Conservation (phyloP, 35 echinoderm and acorn worm genomes). For the Diadema setosum region DNA sequence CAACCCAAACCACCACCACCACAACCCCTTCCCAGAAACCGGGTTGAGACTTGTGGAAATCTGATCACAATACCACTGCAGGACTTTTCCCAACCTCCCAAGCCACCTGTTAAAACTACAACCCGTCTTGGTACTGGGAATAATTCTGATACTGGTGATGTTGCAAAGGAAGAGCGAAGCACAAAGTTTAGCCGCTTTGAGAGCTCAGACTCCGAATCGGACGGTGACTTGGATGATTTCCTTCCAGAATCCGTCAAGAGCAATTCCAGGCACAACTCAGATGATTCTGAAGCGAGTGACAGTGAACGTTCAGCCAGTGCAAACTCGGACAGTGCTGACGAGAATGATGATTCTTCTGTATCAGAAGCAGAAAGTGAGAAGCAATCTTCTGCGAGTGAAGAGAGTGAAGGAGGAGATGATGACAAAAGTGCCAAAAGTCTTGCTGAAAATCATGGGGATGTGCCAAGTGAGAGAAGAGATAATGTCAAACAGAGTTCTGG, state of each 20-base stretch:
- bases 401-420: not conserved
- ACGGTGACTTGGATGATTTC: constrained; percentile 22
- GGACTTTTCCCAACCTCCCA: constrained; percentile 20
- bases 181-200: constrained; percentile 78
- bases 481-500: not conserved
- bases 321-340: not conserved
- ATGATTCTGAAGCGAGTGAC: not conserved
- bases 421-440: not conserved
- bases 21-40: constrained; percentile 33
- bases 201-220: constrained; percentile 50
- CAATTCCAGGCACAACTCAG: no score
- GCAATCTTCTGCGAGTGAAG: not conserved
- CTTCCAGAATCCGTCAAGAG: not conserved
- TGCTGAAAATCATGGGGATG: not conserved
- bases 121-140: not conserved
- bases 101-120: not conserved
- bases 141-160: not conserved
- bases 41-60: constrained; percentile 42
- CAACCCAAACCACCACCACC: constrained; percentile 2
- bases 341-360: not conserved
- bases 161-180: constrained; percentile 11
- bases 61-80: constrained; percentile 75
- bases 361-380: not conserved
- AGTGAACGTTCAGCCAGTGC: not conserved
- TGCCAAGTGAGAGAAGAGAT: not conserved